Base-by-base conservation (phyloP, 2,888 invertebrate genomes). In the Digitonthophagus gazella region DNA sequence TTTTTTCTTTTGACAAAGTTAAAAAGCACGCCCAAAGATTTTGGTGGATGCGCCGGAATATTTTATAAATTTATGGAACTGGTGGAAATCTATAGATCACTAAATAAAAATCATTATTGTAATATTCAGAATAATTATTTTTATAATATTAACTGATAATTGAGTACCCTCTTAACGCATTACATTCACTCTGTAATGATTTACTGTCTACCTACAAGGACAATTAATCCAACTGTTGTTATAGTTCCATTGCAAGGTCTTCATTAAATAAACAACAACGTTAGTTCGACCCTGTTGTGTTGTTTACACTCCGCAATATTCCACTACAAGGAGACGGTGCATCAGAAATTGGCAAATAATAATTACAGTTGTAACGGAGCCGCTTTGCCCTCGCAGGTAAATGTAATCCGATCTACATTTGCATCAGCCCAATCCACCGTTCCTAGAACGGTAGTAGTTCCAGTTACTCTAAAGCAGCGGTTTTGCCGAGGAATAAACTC, bases 11-110 rank as follows among this genome's bases (percentile, higher is more conserved):
- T n/a, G n/a, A n/a, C n/a, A n/a, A n/a, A n/a, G n/a, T n/a, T n/a
- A n/a, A n/a, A n/a, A n/a, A n/a, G n/a, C n/a, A n/a, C n/a, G n/a
- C n/a, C n/a, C n/a, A n/a, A n/a, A n/a, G n/a, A n/a, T n/a, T n/a
- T n/a, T n/a, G 54, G 54, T n/a, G 54, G 54, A 44, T 44, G 54
- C 54, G 54, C 54, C 54, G 54, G 54, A n/a, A 44, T 44, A 44
- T 44, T 44, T 44, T 44, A n/a, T n/a, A n/a, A n/a, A n/a, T n/a
- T n/a, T n/a, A n/a, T n/a, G n/a, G n/a, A n/a, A n/a, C n/a, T n/a
- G n/a, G n/a, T n/a, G n/a, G n/a, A n/a, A n/a, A n/a, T n/a, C n/a
- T n/a, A n/a, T n/a, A n/a, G n/a, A n/a, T n/a, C n/a, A n/a, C n/a
- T n/a, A n/a, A n/a, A n/a, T n/a, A n/a, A n/a, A n/a, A n/a, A n/a